These are phyloP conservation scores for Terrapene triunguis DNA, from an alignment of 2,113 vertebrate genomes.

Conservation along the genomic window DNA sequence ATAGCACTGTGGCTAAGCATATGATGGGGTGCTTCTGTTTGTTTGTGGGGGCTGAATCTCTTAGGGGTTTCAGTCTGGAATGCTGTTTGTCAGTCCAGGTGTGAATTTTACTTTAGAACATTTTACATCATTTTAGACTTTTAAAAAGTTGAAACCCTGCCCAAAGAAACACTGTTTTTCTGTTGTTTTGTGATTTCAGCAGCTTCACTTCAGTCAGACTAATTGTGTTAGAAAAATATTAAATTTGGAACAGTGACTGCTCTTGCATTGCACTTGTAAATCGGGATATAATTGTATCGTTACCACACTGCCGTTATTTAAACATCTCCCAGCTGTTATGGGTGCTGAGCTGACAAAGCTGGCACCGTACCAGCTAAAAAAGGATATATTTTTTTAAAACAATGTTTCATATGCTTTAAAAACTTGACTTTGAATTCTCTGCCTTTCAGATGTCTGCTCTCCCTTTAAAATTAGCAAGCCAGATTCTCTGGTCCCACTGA, in stretches of 20 bases:
- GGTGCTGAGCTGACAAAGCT: background rate
- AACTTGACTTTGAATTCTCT: background rate
- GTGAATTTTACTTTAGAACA: background rate
- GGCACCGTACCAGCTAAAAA: background rate
- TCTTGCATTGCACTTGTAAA: background rate
- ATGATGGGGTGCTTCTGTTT: background rate
- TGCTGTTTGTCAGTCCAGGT: background rate
- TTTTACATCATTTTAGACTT: background rate
- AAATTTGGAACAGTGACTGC: background rate
- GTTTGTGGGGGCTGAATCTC: background rate
- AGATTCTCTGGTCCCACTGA: background rate
- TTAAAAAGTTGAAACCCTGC: rapidly evolving
- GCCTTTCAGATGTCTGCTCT: background rate
- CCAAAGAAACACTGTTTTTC: background rate
- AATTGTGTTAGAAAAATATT: background rate
- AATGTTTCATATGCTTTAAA: background rate
- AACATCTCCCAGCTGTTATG: background rate
- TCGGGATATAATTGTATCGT: background rate
- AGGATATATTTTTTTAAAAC: background rate
- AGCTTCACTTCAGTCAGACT: background rate
- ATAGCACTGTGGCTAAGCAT: background rate
- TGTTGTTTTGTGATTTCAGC: background rate
- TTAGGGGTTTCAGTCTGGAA: background rate
- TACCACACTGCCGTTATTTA: background rate
- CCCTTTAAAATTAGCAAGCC: background rate